A percentile compares a stretch with the other conserved stretches of the same genome.
phyloP scores from a whole-genome alignment of 2,113 vertebrate genomes.

The Otis tarda region DNA sequence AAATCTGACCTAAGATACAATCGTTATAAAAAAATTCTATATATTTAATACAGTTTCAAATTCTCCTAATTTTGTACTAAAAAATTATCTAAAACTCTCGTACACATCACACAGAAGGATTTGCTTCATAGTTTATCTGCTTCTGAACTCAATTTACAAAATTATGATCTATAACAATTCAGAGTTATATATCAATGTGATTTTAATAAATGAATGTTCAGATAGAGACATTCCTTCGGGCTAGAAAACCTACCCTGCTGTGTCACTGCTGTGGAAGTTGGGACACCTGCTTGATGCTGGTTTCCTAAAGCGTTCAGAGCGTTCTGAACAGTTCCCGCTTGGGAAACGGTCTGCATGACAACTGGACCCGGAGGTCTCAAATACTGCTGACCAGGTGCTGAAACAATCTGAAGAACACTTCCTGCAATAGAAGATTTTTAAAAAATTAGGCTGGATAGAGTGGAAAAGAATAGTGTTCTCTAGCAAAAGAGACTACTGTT shows the following conservation, averaged over 20 bases:
- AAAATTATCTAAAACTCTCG: neutral
- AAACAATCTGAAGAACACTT: constrained; percentile 92
- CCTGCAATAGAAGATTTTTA: constrained; percentile 66
- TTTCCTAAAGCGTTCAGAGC: constrained; percentile 75
- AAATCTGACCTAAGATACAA: neutral
- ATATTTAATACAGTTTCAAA: neutral
- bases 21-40: neutral
- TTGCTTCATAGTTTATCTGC: neutral
- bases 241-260: constrained; percentile 74
- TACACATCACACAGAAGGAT: neutral
- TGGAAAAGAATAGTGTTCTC: neutral
- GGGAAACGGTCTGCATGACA: constrained; percentile 85
- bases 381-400: constrained; percentile 87
- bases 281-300: constrained; percentile 68
- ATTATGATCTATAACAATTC: neutral
- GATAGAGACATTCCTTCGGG: neutral
- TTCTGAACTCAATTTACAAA: neutral
- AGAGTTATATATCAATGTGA: accelerated
- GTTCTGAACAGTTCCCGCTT: constrained; percentile 76
- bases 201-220: neutral
- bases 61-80: neutral
- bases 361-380: constrained; percentile 84
- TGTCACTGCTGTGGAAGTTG: constrained; percentile 69
- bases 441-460: neutral
- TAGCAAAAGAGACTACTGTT: neutral